Percentiles rank a stretch among this genome's conserved stretches.
Evolutionary conservation across 2,113 vertebrate species (phyloP).

Genomic region (Lepisosteus oculatus): DNA sequence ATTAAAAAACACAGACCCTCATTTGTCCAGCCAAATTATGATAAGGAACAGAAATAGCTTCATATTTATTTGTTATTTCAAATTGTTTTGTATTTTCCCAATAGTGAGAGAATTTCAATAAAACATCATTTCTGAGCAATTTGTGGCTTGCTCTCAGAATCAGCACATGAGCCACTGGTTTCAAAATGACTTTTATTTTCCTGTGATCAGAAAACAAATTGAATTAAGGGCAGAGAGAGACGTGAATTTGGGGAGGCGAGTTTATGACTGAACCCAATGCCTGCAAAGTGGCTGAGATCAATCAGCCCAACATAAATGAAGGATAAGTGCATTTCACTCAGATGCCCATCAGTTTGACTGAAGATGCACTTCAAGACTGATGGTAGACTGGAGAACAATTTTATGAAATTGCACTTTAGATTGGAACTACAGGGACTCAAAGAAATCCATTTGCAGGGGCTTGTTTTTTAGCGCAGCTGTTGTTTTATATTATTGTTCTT

Average conservation of each 20-base stretch:
- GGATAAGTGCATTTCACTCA: constrained; percentile 1
- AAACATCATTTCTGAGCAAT: background rate
- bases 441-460: background rate
- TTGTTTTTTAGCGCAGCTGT: background rate
- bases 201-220: background rate
- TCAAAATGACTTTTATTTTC: constrained; percentile 5
- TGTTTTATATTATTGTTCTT: too few species aligned
- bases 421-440: background rate
- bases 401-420: constrained; percentile 8
- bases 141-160: background rate
- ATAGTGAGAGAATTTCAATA: too few species aligned
- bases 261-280: background rate
- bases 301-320: constrained; percentile 7
- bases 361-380: constrained; percentile 4
- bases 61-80: too few species aligned
- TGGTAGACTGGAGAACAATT: background rate
- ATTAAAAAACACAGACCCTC: too few species aligned
- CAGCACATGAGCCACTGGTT: background rate
- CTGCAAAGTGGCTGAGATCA: background rate
- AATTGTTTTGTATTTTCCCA: too few species aligned
- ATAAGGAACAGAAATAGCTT: too few species aligned
- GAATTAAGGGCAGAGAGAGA: background rate
- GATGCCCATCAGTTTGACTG: constrained; percentile 1
- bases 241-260: background rate
- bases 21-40: too few species aligned